These are phyloP conservation scores for Toxotes jaculatrix DNA, from an alignment of 2,113 vertebrate species.

Conservation along the genomic window DNA sequence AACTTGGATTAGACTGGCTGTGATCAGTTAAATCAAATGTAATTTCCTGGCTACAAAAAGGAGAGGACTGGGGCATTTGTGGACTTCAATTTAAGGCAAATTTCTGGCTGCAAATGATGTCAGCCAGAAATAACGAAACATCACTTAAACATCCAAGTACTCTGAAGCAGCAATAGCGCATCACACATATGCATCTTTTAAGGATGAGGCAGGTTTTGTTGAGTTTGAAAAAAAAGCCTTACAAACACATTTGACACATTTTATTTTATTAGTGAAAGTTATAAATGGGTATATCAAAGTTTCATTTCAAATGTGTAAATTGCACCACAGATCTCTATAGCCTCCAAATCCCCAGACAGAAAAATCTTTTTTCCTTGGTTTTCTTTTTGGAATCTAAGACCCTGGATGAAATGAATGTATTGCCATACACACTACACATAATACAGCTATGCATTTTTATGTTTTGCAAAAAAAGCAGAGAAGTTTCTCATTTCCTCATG, in stretches of 20 bases:
- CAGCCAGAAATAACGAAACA: neutral
- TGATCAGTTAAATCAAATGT: neutral
- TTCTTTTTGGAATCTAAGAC: neutral
- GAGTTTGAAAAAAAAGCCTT: neutral
- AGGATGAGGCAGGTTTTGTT: no score
- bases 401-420: neutral
- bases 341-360: neutral
- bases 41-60: constrained; percentile 1
- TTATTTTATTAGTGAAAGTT: neutral
- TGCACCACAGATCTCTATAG: neutral
- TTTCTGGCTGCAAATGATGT: neutral
- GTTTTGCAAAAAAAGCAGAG: neutral
- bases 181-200: no score
- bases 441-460: neutral
- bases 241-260: neutral
- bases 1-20: neutral
- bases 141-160: neutral
- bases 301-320: neutral
- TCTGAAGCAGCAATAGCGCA: neutral
- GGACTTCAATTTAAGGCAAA: neutral
- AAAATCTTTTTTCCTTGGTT: neutral
- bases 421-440: no score
- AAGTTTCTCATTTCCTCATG: neutral
- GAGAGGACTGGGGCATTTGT: neutral
- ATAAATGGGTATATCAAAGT: neutral